These are phyloP conservation scores for Lycodopsis pacificus DNA, from an alignment of 2,797 vertebrate species.

Conservation along the genomic window DNA sequence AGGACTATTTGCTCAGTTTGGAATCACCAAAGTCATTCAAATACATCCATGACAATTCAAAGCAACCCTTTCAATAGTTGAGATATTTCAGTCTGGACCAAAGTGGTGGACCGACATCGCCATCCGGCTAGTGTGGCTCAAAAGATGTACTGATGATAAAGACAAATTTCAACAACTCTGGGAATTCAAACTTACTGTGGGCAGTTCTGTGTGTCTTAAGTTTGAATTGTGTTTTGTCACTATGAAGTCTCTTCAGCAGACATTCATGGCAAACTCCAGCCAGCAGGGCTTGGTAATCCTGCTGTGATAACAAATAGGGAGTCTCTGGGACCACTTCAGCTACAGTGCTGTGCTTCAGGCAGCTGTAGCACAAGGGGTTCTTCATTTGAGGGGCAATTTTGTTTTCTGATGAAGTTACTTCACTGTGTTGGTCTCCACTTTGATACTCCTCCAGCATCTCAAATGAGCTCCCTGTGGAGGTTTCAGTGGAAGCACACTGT, in stretches of 20 bases:
- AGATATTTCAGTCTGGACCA: background rate
- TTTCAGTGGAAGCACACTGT: conserved; percentile 50
- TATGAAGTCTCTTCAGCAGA: conserved; percentile 86
- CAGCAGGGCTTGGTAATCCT: conserved; percentile 87
- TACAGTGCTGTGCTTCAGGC: conserved; percentile 51
- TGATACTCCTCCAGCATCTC: conserved; percentile 64
- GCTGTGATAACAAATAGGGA: conserved; percentile 78
- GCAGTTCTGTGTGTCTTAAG: conserved; percentile 69
- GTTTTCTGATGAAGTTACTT: conserved; percentile 19
- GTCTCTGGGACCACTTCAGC: conserved; percentile 44
- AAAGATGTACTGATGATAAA: background rate
- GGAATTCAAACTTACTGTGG: conserved; percentile 84
- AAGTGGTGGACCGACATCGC: background rate
- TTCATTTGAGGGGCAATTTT: background rate
- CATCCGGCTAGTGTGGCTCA: background rate
- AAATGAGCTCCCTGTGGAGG: conserved; percentile 69
- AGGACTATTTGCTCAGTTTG: background rate
- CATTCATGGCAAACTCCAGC: conserved; percentile 89
- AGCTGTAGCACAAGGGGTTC: conserved; percentile 66
- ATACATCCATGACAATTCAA: background rate
- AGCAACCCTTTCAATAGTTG: background rate
- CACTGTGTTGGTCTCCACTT: background rate
- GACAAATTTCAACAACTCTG: background rate
- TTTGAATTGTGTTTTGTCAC: conserved; percentile 82
- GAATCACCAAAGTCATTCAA: background rate